A percentile compares a stretch with the other conserved stretches of the same genome.
Evolutionary conservation across 2,113 vertebrate genomes (phyloP).

Genomic region (Heterochromis multidens): DNA sequence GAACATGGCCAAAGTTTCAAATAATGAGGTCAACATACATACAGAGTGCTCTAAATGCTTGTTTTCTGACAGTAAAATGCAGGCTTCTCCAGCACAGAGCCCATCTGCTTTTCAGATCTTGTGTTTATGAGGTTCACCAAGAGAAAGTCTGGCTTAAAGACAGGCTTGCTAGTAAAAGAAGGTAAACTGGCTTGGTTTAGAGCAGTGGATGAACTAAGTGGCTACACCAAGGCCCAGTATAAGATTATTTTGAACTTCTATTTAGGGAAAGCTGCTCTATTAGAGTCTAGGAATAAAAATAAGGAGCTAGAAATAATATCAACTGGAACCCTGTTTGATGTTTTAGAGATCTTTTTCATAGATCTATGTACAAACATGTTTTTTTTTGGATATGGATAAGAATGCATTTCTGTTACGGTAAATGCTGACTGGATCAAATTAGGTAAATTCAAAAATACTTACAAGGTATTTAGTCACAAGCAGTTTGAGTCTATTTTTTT

Average conservation of each 20-base stretch:
- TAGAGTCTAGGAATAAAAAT: neutral
- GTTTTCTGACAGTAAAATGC: too few species aligned
- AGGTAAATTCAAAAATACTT: neutral
- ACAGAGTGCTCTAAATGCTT: neutral
- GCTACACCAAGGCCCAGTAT: neutral
- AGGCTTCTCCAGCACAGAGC: too few species aligned
- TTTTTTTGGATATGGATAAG: neutral
- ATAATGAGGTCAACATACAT: neutral
- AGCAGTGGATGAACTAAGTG: neutral
- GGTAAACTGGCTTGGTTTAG: neutral
- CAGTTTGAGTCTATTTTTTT: slow-evolving; percentile 9
- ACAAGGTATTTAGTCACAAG: slow-evolving; percentile 16
- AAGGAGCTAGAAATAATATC: neutral
- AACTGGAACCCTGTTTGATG: neutral
- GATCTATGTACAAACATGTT: neutral
- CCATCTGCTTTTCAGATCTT: too few species aligned
- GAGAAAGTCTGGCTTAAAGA: neutral
- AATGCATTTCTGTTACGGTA: neutral
- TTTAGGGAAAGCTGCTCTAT: neutral
- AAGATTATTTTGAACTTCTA: neutral
- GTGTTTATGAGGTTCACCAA: neutral
- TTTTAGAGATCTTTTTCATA: neutral
- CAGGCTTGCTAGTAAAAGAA: neutral
- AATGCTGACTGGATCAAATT: neutral
- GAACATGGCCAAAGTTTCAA: neutral